Evolutionary conservation across 2,797 vertebrate species (phyloP), one percentile per base, ranked within the genome.

Genomic region (Cheirogaleus major): DNA sequence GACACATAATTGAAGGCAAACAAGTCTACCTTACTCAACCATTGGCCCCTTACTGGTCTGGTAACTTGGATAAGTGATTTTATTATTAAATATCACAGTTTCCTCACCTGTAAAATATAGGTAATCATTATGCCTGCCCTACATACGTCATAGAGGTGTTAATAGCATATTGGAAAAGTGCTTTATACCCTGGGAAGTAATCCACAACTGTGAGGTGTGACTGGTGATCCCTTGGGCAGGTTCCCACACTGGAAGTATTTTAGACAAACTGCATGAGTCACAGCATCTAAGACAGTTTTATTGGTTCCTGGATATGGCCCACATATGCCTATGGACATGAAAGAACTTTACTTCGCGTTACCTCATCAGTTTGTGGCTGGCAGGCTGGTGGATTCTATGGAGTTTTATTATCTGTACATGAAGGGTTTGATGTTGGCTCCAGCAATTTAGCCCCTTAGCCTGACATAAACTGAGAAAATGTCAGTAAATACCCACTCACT

Each of bases 241-340:
- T 81, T 89, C 48, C 78, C 80, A 52, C 30, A 78, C 25, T 91
- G 80, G 52, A 84, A 80, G 78, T 22, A 52, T 93, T 93, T 85
- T 75, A 84, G 48, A 87, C 75, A 83, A 90, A 86, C 14, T n/a
- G 20, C 30, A 7, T 93, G 95, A 97, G 65, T 96, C 95, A 97
- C 15, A 22, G 9, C 14, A 5, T 48, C 59, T 41, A 78, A 41
- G 15, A 83, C 14, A 45, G 30, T 91, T 96, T 95, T 88, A 96
- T 70, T 95, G 87, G 63, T 89, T 89, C 70, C 89, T 72, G 69
- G 79, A 41, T 32, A n/a, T 4, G 89, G 63, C 45, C 79, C 92
- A 95, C 7, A 65, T 8, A 59, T 81, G 73, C 12, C 80, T 81
- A 17, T 72, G 80, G 79, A 91, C 89, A 93, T 80, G 61, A 93